Base-by-base conservation (phyloP, 2,113 vertebrate genomes). In the Onychorhynchus coronatus region DNA sequence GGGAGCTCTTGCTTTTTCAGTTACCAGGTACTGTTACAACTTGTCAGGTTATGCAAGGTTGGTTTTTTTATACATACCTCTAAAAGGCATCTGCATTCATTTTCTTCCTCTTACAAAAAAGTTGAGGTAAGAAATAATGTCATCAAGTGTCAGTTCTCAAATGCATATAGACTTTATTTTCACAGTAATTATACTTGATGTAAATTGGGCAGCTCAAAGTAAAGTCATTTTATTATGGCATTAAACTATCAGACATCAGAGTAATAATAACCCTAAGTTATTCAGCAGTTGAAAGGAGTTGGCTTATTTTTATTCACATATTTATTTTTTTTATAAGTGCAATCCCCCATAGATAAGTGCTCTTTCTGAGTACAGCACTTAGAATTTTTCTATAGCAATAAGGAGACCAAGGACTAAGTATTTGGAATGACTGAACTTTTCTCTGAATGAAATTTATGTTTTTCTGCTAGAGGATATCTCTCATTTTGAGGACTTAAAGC, bases 241-340 rank as follows among this genome's bases (percentile, higher is more conserved):
- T 76, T 94, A 65, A 86, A 93, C 73, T 82, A 77, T 66, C 44
- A 80, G 42, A 20, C 27, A 49, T 24, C 22, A 80, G 75, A 89
- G 92, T 86, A 63, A 52, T 91, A 59, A 90, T 67, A 47, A 72
- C 76, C 86, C 89, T 78, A 65, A 92, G 76, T 85, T 68, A 76
- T 67, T 91, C 39, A 88, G 93, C 67, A 77, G 39, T 84, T 93
- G 61, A 81, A 61, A 88, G 67, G 63, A 72, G 50, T 65, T 93
- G 56, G 19, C 63, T 90, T 74, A 44, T 88, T 93, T 94, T 86
- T 79, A 62, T 92, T 93, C 73, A 42, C 39, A 5, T 92, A 52
- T 93, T 95, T 95, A 81, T 90, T 95, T 91, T 76, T 76, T 89
- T 53, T 15, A 3, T 37, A 77, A 93, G 35, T 84, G 68, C 28